Evolutionary conservation across 2,113 vertebrate genomes (phyloP).

Genomic region (Lycocorax pyrrhopterus): DNA sequence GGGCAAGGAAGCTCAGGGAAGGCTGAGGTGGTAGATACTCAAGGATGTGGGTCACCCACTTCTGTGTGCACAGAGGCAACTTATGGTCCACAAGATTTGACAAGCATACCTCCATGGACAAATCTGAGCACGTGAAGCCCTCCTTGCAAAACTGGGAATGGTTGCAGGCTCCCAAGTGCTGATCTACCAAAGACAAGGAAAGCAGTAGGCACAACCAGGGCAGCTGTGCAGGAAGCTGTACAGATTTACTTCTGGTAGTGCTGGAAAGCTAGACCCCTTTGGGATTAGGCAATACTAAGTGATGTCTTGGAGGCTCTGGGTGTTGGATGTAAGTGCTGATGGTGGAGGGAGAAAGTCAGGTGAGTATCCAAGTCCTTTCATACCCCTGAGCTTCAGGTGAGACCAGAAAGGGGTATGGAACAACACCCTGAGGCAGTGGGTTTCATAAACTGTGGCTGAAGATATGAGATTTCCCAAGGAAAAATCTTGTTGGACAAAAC

Average conservation of each 20-base stretch:
- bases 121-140: background rate
- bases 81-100: background rate
- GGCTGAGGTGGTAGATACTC: background rate
- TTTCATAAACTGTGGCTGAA: background rate
- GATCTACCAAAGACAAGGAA: background rate
- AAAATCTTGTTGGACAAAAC: slow-evolving; percentile 17
- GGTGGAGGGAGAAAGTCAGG: background rate
- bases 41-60: background rate
- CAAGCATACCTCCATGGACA: background rate
- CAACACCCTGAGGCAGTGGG: background rate
- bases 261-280: background rate
- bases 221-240: background rate
- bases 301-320: background rate
- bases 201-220: background rate
- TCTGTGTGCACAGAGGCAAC: background rate
- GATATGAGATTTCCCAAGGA: background rate
- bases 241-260: background rate
- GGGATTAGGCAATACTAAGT: background rate
- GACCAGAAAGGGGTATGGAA: background rate
- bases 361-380: background rate
- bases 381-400: background rate
- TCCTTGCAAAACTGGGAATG: background rate
- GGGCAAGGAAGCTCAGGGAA: background rate
- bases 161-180: background rate
- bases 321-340: background rate